These are phyloP conservation scores for Numida meleagris DNA, from an alignment of 2,113 vertebrate species.

Conservation along the genomic window DNA sequence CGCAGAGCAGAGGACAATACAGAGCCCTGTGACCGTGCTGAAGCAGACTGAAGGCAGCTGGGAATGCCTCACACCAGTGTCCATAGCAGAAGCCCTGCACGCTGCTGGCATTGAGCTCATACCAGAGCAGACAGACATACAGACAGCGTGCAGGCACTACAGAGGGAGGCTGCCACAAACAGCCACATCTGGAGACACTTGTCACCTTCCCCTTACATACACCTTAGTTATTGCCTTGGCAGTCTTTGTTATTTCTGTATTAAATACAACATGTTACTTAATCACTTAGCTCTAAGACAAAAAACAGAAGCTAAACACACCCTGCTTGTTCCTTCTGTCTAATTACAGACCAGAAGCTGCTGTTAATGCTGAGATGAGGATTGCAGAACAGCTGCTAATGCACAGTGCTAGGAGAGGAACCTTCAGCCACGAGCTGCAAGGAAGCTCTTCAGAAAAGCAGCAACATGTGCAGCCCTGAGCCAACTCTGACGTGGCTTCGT, in stretches of 20 bases:
- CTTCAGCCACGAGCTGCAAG: neutral
- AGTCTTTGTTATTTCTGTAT: neutral
- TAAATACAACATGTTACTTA: neutral
- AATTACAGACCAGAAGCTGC: neutral
- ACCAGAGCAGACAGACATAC: fast-evolving
- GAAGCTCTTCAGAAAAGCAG: neutral
- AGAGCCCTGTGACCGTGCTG: neutral
- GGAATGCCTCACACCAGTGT: neutral
- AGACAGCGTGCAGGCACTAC: fast-evolving
- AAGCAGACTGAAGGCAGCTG: neutral
- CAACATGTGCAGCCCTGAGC: neutral
- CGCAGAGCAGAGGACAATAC: neutral
- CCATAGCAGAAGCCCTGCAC: neutral
- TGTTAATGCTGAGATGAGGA: neutral
- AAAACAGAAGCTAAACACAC: constrained; percentile 4
- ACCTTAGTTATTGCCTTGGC: neutral
- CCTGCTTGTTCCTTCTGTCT: neutral
- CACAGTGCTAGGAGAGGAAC: neutral
- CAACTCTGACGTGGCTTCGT: neutral
- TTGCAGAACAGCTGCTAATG: neutral
- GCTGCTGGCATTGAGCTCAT: neutral
- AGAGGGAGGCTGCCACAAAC: neutral
- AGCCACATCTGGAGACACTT: neutral
- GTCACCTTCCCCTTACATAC: neutral
- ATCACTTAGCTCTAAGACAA: neutral